These are phyloP conservation scores for Nematopogon swammerdamellus DNA, from an alignment of 2,888 invertebrate species.

Conservation along the genomic window DNA sequence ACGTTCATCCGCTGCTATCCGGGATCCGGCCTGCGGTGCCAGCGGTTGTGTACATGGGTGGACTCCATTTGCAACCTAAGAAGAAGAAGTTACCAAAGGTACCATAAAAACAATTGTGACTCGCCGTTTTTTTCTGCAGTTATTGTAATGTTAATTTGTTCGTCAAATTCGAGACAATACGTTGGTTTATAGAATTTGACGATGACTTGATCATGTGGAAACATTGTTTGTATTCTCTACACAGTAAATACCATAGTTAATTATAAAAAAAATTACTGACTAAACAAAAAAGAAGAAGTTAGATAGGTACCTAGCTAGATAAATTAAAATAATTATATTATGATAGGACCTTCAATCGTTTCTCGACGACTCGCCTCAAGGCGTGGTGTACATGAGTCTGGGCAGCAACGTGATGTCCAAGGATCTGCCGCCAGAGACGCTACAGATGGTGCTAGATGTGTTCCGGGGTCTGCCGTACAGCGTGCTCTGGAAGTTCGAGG, in stretches of 20 bases:
- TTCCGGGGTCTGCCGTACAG: constrained; percentile 24
- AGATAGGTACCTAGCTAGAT: no score
- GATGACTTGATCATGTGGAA: no score
- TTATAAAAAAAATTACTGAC: no score
- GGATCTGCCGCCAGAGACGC: constrained; percentile 16
- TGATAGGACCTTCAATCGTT: constrained; percentile 7
- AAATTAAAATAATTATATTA: no score
- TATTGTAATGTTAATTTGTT: no score
- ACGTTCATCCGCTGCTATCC: constrained; percentile 6
- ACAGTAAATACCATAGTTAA: no score
- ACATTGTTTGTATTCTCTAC: no score
- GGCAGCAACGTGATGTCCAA: constrained; percentile 20
- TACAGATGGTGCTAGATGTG: constrained; percentile 16
- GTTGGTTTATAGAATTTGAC: no score
- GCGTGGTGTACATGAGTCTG: constrained; percentile 20
- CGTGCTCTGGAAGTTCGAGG: constrained; percentile 52
- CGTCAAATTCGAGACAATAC: no score
- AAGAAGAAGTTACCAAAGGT: constrained; percentile 9
- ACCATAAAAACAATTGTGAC: no score
- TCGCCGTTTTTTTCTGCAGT: no score
- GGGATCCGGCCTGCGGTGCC: constrained; percentile 9
- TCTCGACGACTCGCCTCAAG: constrained; percentile 16
- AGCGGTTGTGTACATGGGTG: constrained; percentile 7
- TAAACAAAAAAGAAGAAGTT: no score
- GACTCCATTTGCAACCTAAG: constrained; percentile 8